Evolutionary conservation across 1,140 invertebrate species (phyloP).

Genomic region (Sinella curviseta): DNA sequence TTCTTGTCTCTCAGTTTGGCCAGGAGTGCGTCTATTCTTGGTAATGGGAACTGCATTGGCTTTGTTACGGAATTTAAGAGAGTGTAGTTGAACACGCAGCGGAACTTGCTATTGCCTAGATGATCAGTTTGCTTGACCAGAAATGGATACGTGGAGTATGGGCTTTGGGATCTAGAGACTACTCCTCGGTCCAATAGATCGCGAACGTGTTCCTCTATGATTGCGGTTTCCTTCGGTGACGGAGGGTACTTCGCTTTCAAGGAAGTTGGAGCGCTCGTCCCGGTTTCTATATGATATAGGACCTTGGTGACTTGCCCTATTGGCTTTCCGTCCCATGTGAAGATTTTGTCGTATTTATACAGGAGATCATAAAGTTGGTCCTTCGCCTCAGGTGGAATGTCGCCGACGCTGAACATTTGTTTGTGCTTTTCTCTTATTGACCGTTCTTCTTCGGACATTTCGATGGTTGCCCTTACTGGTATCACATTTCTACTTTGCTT

Average conservation of each 20-base stretch:
- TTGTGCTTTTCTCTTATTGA: neutral
- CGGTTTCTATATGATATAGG: neutral
- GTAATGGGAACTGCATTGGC: neutral
- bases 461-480: neutral
- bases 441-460: neutral
- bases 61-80: neutral
- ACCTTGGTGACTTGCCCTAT: neutral
- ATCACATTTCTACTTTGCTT: neutral
- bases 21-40: neutral
- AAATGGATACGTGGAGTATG: neutral
- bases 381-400: neutral
- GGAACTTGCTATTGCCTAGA: neutral
- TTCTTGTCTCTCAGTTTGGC: neutral
- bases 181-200: neutral
- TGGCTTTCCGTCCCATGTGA: neutral
- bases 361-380: neutral
- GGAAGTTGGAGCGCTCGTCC: neutral
- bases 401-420: neutral
- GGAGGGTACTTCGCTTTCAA: neutral
- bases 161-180: neutral
- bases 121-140: neutral
- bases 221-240: neutral
- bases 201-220: neutral
- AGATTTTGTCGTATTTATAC: neutral
- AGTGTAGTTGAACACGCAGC: neutral